Base-by-base conservation (phyloP, 1,140 invertebrate species). In the Adelges cooleyi region DNA sequence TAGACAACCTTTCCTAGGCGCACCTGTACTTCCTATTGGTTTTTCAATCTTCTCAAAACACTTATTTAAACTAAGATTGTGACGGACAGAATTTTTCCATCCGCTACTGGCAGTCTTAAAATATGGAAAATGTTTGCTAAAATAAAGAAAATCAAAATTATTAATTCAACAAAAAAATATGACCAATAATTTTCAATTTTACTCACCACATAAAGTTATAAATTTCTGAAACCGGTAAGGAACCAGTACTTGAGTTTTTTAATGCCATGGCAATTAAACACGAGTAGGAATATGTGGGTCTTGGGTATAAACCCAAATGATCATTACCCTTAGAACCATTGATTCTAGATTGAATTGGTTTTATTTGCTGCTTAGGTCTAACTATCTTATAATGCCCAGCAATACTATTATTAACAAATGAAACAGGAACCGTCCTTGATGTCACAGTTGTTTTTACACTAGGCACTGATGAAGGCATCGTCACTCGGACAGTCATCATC, bases 41-140 rank as follows among this genome's bases (percentile, higher is more conserved):
- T 95, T 94, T 72, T 96, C 93, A 65, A 96, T 95, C 76, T 98
- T 97, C 74, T 95, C 92, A 77, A 97, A 97, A 77, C 93, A 96
- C 77, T 97, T 97, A 77, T 97, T 97, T 66, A 97, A 76, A 67
- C 92, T 95, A 50, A 97, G 77, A 78, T 97, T 97, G 74, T 97
- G 95, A 68, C 94, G 80, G 1, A 97, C 94, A 1, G 92, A 95
- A 75, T 96, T 97, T 78, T 98, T 98, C 94, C 94, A 98, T 17
- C 93, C 94, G 74, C 89, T 93, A 42, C 93, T 92, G 3, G 94
- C 94, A 10, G 92, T 95, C 79, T 94, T 94, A 75, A 96, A 98
- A 75, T 96, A 97, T 2, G 94, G 94, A 74, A 97, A 98, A 75
- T 98, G 93, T 77, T 94, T 89, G 76, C 90, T 93, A 79, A 36